Evolutionary conservation across 2,888 invertebrate species (phyloP), one percentile per base, ranked within the genome.

Genomic region (Mesorhabditis sp.): DNA sequence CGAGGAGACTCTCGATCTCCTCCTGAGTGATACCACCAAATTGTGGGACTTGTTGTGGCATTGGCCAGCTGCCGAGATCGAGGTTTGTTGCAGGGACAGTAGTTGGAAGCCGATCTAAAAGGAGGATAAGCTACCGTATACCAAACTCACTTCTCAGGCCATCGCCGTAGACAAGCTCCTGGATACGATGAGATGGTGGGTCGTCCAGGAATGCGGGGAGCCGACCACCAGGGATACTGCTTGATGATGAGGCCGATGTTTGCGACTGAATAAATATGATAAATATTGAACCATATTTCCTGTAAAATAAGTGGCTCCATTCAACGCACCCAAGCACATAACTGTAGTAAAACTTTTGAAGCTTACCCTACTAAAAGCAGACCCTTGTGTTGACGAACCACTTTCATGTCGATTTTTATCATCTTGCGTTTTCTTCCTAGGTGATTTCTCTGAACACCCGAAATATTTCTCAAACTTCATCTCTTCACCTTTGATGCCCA

Each of bases 21-120:
- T 50, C 58, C n/a, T 10, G 58, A n/a, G 10, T 10, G 10, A 50
- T 10, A 13, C 7, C 7, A 50, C n/a, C n/a, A n/a, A 50, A 50
- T 50, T 50, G 10, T 13, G 58, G 58, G n/a, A 50, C 28, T 28
- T 28, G 58, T 50, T 50, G 58, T 13, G 58, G 58, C 58, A 50
- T 50, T 50, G 58, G 58, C 58, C 58, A 50, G n/a, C n/a, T n/a
- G n/a, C 58, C 58, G 10, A 50, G n/a, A 50, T 10, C 58, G 58
- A 28, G 28, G 28, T 28, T 28, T 28, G 58, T 50, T 50, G 58
- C 10, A 10, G 58, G 58, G 7, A 13, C 10, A 2, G 58, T 2
- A n/a, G 58, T 10, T 50, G 58, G 58, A 13, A n/a, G 58, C 7
- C n/a, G 58, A 50, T 10, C n/a, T 50, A n/a, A 13, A 28, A 28